Evolutionary conservation across 1,140 invertebrate species (phyloP), one percentile per base, ranked within the genome.

Genomic region (Apis laboriosa): DNA sequence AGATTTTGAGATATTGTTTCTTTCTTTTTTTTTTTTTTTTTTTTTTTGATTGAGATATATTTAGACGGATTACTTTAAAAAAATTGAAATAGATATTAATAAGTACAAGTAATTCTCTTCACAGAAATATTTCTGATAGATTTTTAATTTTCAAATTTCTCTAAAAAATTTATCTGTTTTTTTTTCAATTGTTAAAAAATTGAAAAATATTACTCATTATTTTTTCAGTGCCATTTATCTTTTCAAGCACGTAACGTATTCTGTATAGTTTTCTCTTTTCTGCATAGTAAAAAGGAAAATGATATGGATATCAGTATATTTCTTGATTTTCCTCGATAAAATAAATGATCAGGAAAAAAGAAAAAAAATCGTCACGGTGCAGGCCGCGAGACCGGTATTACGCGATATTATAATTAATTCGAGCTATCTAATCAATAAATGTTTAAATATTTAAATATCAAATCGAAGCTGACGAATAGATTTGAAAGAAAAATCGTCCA

Each of bases 361-460:
- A 8, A 79, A 71, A 70, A 28, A 60, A 63, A 61, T 64, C 28
- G 78, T 80, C 60, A 80, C 60, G 78, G 78, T 80, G 11, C 24
- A 74, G 60, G 21, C 15, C 34, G 17, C 68, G 34, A 12, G 28
- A 24, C 28, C 43, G 34, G 34, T 24, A 4, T 28, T 73, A n/a
- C 28, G 34, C 12, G 43, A 24, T 51, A 51, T 53, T 61, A 13
- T 8, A 72, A 61, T 79, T 79, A 34, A 80, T 73, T 70, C 21
- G 53, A 43, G 34, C 2, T 43, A 43, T 43, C 34, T 43, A 43
- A 43, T 43, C 34, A 0, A 43, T 43, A 43, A 43, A 43, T 43
- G 5, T 43, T 43, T 43, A 43, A 43, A 43, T 43, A 43, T 43
- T 43, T 7, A 43, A 34, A 34, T 34, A 3, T 34, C 34, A 21